Percentiles rank a stretch among this genome's conserved stretches.
Evolutionary conservation across 2,113 vertebrate genomes (phyloP).

Genomic region (Xenopus borealis): DNA sequence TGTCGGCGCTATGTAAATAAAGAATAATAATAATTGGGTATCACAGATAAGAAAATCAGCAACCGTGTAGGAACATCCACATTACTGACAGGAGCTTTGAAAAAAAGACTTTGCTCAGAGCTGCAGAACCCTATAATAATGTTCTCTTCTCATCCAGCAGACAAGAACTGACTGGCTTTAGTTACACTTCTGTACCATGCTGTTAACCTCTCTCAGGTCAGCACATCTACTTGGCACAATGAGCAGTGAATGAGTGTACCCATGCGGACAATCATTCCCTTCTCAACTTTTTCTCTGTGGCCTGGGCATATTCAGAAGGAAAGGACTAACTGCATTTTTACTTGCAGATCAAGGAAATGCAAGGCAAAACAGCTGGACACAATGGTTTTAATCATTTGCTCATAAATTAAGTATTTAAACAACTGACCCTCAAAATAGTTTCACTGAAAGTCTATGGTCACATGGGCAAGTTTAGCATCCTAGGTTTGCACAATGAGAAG

Average conservation of each 20-base stretch:
- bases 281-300: too few species aligned
- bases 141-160: neutral
- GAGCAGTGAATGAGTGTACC: neutral
- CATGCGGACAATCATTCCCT: neutral
- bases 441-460: too few species aligned
- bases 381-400: too few species aligned
- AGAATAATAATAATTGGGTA: neutral
- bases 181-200: neutral
- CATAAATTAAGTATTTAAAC: too few species aligned
- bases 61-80: neutral
- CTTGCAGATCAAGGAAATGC: too few species aligned
- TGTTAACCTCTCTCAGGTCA: conserved; percentile 7
- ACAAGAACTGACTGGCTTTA: neutral
- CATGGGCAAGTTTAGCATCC: too few species aligned
- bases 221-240: neutral
- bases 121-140: neutral
- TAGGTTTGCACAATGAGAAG: too few species aligned
- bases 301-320: too few species aligned
- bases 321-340: too few species aligned
- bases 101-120: neutral
- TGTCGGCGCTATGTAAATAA: too few species aligned
- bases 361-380: too few species aligned
- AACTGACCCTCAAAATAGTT: too few species aligned
- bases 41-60: neutral
- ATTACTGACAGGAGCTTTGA: neutral